A percentile compares a stretch with the other conserved stretches of the same genome.
phyloP scores from a whole-genome alignment of 2,888 invertebrate genomes.

The Belgica antarctica region DNA sequence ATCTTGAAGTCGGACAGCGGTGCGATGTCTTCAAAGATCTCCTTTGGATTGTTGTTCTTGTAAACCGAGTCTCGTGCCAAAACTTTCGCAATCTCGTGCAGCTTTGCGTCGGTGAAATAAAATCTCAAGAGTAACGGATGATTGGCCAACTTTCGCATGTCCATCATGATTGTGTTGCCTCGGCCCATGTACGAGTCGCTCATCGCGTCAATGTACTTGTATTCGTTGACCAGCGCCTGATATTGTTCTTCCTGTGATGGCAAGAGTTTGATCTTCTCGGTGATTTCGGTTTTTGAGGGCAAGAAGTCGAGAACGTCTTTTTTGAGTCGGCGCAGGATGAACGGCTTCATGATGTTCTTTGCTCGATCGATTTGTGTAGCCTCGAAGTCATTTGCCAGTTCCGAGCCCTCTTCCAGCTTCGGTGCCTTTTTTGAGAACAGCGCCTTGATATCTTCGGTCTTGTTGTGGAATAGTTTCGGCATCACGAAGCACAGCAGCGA shows the following conservation, averaged over 20 bases:
- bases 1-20: constrained; percentile 92
- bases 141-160: constrained; percentile 89
- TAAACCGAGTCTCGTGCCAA: constrained; percentile 67
- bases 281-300: constrained; percentile 75
- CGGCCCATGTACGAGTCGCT: constrained; percentile 57
- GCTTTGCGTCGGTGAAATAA: constrained; percentile 65
- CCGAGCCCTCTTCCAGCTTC: constrained; percentile 56
- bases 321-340: constrained; percentile 85
- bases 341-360: constrained; percentile 94
- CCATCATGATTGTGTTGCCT: constrained; percentile 84
- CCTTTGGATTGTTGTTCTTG: constrained; percentile 73
- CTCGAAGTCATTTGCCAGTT: constrained; percentile 76
- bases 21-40: constrained; percentile 82
- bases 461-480: constrained; percentile 90
- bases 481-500: constrained; percentile 88
- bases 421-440: constrained; percentile 73
- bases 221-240: constrained; percentile 66
- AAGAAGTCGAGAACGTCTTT: constrained; percentile 80
- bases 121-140: constrained; percentile 83
- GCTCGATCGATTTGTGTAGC: constrained; percentile 87
- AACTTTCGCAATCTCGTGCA: constrained; percentile 66
- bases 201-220: constrained; percentile 61
- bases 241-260: constrained; percentile 70
- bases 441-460: constrained; percentile 81
- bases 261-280: constrained; percentile 53